These are phyloP conservation scores for Ciconia maguari DNA, from an alignment of 2,113 vertebrate species.

Conservation along the genomic window DNA sequence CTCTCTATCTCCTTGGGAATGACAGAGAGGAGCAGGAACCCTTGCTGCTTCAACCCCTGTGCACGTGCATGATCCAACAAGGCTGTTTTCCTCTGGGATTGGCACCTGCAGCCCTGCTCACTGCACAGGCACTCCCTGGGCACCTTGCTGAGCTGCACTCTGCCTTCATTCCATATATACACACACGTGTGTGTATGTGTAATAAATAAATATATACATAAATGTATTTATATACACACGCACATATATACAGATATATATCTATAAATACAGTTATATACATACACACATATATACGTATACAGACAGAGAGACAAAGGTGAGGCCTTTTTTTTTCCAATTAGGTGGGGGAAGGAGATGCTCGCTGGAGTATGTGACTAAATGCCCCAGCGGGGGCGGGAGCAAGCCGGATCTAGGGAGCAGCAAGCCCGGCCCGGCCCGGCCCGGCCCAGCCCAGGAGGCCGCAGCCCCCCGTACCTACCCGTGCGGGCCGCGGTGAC, in stretches of 20 bases:
- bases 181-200: no score
- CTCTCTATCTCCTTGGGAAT: neutral
- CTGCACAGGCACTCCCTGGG: no score
- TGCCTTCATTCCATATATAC: rapidly evolving
- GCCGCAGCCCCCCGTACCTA: neutral
- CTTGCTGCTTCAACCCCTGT: neutral
- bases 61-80: rapidly evolving
- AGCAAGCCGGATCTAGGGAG: rapidly evolving
- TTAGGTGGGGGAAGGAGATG: no score
- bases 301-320: rapidly evolving
- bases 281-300: neutral
- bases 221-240: rapidly evolving
- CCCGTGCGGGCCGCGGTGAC: neutral
- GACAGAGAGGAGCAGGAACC: neutral
- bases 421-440: neutral
- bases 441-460: neutral
- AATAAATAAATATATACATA: rapidly evolving
- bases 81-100: rapidly evolving
- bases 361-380: rapidly evolving
- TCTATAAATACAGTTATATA: neutral
- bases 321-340: neutral
- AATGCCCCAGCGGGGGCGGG: neutral
- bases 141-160: neutral
- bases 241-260: rapidly evolving
- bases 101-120: neutral